Conservation (phyloP, 2,888 invertebrate genomes). For the Cryptus armator region DNA sequence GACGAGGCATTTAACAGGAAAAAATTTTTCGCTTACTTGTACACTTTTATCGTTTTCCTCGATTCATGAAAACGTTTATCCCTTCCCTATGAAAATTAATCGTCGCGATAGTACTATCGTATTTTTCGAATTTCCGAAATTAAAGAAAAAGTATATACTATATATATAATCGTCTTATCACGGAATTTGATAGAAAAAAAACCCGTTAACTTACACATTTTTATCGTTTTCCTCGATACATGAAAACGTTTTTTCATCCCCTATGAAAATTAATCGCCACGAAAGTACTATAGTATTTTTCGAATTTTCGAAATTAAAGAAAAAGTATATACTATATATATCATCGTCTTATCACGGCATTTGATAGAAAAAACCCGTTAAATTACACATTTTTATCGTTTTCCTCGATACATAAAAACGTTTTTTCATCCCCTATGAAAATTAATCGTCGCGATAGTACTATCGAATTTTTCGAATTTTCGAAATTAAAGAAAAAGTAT, state of each 20-base stretch:
- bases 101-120: background rate
- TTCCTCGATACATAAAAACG: background rate
- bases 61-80: background rate
- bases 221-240: background rate
- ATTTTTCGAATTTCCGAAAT: background rate
- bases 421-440: background rate
- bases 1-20: slow-evolving; percentile 62
- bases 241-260: background rate
- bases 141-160: background rate
- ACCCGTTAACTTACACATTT: background rate
- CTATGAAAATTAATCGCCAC: background rate
- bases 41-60: slow-evolving; percentile 17
- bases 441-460: background rate
- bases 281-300: background rate
- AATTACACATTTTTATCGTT: slow-evolving; percentile 5
- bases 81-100: background rate
- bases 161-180: too few species aligned
- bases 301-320: background rate
- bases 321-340: background rate
- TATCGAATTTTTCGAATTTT: background rate
- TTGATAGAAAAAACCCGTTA: slow-evolving; percentile 40
- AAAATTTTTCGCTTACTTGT: slow-evolving; percentile 2
- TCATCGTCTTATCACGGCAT: background rate
- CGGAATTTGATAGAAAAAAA: slow-evolving; percentile 57
- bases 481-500: background rate